Evolutionary conservation across 2,797 vertebrate species (phyloP), one percentile per base, ranked within the genome.

Genomic region (Artibeus jamaicensis): DNA sequence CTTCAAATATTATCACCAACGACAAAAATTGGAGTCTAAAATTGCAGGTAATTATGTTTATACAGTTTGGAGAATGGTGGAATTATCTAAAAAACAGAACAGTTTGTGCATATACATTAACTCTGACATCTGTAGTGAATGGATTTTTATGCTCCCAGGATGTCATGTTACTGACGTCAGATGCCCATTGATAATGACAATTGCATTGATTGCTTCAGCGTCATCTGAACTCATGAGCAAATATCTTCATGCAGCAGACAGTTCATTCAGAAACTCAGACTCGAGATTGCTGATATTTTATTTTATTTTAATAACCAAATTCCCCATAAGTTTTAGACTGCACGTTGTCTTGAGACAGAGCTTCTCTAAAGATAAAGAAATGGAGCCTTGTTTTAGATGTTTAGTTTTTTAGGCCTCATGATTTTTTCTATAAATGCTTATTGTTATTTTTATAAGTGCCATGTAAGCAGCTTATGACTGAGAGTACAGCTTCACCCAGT

Each of bases 151-250:
- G 93, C 8, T 94, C 10, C 34, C 48, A 65, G 76, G 32, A 62
- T 94, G 73, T 93, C 55, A 14, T 48, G 44, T 67, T 78, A 86
- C 68, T 85, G 71, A 81, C 6, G 3, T 96, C 92, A 93, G 70
- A 84, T 29, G 68, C 34, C 90, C 73, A 50, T 44, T 96, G 97
- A 92, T 85, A 84, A 96, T 90, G 86, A 93, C 95, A 95, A 70
- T 87, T 91, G 26, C 67, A 86, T 88, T 93, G 95, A 94, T 84
- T 93, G 73, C 85, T 65, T 94, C 53, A 85, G 85, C 42, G 67
- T 96, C 95, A 95, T 83, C 87, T 94, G 92, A 95, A 62, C 82
- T 67, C 37, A 3, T 86, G 95, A 96, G 79, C 96, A 92, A 96
- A 62, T 77, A 67, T 92, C n/a, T 86, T 87, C 68, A 70, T 42